Percentiles rank a stretch among this genome's conserved stretches.
Conservation (phyloP, 2,797 vertebrate species). For the Oceanodroma leucorhoa region DNA sequence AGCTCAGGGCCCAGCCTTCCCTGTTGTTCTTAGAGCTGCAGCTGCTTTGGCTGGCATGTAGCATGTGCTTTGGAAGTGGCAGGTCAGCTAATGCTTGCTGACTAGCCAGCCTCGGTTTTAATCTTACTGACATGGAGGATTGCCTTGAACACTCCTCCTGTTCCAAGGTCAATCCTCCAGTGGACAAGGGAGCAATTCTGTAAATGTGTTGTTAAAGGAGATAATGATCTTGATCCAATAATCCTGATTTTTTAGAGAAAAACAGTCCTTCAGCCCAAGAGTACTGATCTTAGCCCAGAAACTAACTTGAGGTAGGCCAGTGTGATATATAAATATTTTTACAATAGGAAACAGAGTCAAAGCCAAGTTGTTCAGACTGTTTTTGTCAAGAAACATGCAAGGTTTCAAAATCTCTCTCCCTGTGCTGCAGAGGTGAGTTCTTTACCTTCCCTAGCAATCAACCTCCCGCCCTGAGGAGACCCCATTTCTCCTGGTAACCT, state of each 20-base stretch:
- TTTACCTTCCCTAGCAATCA: not conserved
- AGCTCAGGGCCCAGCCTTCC: not conserved
- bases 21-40: not conserved
- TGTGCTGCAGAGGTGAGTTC: not conserved
- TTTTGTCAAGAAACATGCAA: not conserved
- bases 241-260: constrained; percentile 29
- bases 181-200: constrained; percentile 5
- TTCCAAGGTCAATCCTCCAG: constrained; percentile 35
- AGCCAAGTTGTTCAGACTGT: not conserved
- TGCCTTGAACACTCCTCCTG: constrained; percentile 7
- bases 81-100: constrained; percentile 23
- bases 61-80: not conserved
- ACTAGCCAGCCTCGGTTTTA: constrained; percentile 24
- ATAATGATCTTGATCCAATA: constrained; percentile 24
- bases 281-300: not conserved
- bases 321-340: not conserved
- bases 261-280: not conserved
- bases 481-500: not conserved
- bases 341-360: not conserved
- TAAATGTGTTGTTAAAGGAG: constrained; percentile 33
- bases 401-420: not conserved
- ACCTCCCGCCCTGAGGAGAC: not conserved
- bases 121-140: constrained; percentile 42
- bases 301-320: not conserved
- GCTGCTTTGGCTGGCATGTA: not conserved